Evolutionary conservation across 2,113 vertebrate genomes (phyloP).

Genomic region (Colius striatus): DNA sequence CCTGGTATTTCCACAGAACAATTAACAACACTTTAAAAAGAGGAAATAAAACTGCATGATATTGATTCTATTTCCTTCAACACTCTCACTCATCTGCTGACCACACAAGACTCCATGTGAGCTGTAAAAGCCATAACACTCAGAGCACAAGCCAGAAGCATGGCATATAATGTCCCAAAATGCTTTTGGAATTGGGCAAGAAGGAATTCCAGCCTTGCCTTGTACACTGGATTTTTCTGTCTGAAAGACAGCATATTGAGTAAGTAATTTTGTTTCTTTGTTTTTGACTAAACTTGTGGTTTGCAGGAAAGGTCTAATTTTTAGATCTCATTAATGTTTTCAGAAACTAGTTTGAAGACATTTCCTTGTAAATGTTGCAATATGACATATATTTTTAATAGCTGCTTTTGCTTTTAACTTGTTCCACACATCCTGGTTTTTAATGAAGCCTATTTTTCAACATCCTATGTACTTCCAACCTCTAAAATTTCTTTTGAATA

Average conservation of each 20-base stretch:
- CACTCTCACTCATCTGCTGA: neutral
- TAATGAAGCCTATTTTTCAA: neutral
- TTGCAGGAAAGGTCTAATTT: neutral
- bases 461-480: neutral
- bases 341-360: neutral
- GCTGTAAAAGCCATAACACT: neutral
- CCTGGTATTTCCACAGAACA: neutral
- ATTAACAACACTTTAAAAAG: neutral
- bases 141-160: neutral
- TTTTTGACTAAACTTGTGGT: neutral
- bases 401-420: neutral
- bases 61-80: constrained; percentile 4
- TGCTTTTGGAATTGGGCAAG: neutral
- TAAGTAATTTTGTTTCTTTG: neutral
- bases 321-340: neutral
- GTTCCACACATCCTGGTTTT: neutral
- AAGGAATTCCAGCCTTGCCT: neutral
- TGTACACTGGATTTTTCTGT: neutral
- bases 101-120: neutral
- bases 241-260: accelerated
- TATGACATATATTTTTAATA: neutral
- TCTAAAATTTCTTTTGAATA: neutral
- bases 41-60: neutral
- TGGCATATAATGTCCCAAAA: neutral
- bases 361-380: neutral